Evolutionary conservation across 2,888 invertebrate genomes (phyloP).

Genomic region (Leptura quadrifasciata): DNA sequence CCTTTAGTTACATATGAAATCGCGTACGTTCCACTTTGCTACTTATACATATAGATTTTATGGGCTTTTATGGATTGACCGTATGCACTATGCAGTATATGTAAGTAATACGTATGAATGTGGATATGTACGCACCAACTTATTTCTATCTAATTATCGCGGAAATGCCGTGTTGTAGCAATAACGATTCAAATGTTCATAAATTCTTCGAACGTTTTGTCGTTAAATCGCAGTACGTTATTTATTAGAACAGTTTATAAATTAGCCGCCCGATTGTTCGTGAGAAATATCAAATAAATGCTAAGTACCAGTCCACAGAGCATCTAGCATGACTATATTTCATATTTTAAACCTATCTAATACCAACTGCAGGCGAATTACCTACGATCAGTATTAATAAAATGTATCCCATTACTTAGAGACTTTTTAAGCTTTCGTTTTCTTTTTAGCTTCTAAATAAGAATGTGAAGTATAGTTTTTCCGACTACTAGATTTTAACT

Average conservation of each 20-base stretch:
- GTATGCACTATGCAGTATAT: not conserved
- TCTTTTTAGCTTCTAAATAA: not conserved
- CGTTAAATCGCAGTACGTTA: conserved; percentile 46
- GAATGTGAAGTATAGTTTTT: too few species aligned
- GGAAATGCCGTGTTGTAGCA: conserved; percentile 36
- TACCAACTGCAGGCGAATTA: not conserved
- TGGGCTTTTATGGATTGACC: not conserved
- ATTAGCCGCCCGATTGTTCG: conserved; percentile 34
- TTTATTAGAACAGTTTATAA: conserved; percentile 40
- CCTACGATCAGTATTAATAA: not conserved
- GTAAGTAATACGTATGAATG: not conserved
- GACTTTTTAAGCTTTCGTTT: not conserved
- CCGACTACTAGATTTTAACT: too few species aligned
- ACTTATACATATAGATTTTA: not conserved
- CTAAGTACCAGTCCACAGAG: conserved; percentile 19
- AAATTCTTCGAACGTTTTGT: conserved; percentile 43
- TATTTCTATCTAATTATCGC: conserved; percentile 36
- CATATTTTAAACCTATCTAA: not conserved
- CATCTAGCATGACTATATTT: conserved; percentile 31
- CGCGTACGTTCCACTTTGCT: not conserved
- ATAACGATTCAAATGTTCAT: conserved; percentile 39
- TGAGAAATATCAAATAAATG: conserved; percentile 33
- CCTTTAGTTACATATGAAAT: not conserved
- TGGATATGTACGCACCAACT: conserved; percentile 15
- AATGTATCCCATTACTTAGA: not conserved